phyloP scores from a whole-genome alignment of 1,140 invertebrate species.

The Camponotus pennsylvanicus region DNA sequence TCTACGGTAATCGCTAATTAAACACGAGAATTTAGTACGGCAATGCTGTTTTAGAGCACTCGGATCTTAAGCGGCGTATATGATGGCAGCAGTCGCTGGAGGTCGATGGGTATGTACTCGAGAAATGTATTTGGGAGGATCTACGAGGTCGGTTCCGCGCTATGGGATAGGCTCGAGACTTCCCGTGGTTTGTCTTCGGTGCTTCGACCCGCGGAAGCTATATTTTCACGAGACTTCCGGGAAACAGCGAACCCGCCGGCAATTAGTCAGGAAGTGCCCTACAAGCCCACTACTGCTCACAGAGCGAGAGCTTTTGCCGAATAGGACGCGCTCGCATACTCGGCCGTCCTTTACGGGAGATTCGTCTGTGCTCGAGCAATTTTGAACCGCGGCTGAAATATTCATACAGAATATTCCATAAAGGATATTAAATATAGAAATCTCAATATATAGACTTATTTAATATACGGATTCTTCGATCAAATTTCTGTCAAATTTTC shows the following conservation, averaged over 20 bases:
- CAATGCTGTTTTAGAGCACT: slow-evolving; percentile 46
- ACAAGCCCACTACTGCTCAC: slow-evolving; percentile 71
- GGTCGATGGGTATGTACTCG: slow-evolving; percentile 19
- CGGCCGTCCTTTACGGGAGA: slow-evolving; percentile 52
- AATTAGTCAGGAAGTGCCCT: slow-evolving; percentile 80
- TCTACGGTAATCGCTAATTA: slow-evolving; percentile 67
- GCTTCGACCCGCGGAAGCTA: slow-evolving; percentile 74
- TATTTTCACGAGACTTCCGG: slow-evolving; percentile 77
- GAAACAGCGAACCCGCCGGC: slow-evolving; percentile 71
- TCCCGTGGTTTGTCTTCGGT: slow-evolving; percentile 70
- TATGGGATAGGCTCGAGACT: slow-evolving; percentile 70
- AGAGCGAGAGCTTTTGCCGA: slow-evolving; percentile 67
- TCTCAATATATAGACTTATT: neutral
- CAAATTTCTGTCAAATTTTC: slow-evolving; percentile 31
- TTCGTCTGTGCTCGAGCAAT: slow-evolving; percentile 34
- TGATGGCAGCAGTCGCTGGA: neutral
- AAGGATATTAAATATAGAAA: neutral
- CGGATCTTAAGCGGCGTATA: slow-evolving; percentile 18
- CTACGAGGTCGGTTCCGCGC: slow-evolving; percentile 68
- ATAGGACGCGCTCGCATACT: slow-evolving; percentile 63
- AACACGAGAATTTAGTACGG: slow-evolving; percentile 61
- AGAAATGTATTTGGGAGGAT: slow-evolving; percentile 61
- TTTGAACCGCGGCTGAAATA: slow-evolving; percentile 46
- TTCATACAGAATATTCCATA: slow-evolving; percentile 12
- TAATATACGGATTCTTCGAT: slow-evolving; percentile 27